phyloP scores from a whole-genome alignment of 2,113 vertebrate species.

The Camelus bactrianus region DNA sequence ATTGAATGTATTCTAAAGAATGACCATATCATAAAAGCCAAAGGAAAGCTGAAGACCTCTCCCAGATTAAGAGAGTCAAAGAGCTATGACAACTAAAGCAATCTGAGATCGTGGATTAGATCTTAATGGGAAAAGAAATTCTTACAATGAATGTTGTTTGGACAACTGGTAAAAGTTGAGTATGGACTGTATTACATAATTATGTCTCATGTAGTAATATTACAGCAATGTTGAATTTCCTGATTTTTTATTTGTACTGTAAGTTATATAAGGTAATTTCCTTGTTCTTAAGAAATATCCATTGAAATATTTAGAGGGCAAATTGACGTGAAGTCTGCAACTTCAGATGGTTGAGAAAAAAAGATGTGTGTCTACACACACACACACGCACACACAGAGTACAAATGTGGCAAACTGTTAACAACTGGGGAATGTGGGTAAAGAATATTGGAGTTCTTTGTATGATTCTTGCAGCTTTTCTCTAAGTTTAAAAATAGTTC shows the following conservation, averaged over 20 bases:
- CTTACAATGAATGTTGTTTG: neutral
- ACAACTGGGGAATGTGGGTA: neutral
- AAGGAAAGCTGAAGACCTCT: neutral
- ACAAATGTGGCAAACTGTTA: neutral
- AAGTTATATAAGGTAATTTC: neutral
- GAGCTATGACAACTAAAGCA: neutral
- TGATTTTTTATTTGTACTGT: constrained; percentile 29
- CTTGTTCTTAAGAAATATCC: constrained; percentile 20
- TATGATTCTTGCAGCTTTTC: neutral
- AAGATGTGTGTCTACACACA: neutral
- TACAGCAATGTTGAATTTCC: neutral
- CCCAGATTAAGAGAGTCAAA: neutral
- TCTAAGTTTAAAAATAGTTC: constrained; percentile 27
- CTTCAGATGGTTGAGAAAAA: neutral
- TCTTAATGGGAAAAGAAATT: neutral
- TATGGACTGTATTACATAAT: neutral
- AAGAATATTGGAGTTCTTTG: neutral
- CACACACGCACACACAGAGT: neutral
- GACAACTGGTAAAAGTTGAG: neutral
- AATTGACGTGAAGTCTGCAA: neutral
- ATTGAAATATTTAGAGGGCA: neutral
- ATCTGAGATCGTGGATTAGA: neutral
- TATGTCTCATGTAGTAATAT: neutral
- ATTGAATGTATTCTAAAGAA: neutral
- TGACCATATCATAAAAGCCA: neutral